Evolutionary conservation across 2,113 vertebrate species (phyloP).

Genomic region (Vanacampus margaritifer): DNA sequence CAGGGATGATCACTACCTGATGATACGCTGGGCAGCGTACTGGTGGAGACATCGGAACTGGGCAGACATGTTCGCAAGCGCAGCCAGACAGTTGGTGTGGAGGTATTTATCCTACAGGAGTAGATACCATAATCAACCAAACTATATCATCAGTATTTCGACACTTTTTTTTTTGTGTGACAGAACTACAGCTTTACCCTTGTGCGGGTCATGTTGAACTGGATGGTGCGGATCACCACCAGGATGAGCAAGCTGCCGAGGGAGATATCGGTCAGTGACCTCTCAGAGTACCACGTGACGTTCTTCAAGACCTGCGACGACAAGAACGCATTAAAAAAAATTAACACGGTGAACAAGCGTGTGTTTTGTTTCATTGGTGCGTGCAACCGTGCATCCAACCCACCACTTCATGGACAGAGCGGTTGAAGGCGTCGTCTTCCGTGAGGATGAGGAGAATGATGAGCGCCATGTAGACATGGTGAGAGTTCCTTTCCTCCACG

Average conservation of each 20-base stretch:
- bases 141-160: background rate
- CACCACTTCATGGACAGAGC: constrained; percentile 97
- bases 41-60: constrained; percentile 97
- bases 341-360: background rate
- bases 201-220: constrained; percentile 99
- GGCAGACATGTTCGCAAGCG: constrained; percentile 96
- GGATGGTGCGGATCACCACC: constrained; percentile 97
- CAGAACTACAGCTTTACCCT: constrained; percentile 73
- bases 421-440: constrained; percentile 95
- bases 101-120: constrained; percentile 92
- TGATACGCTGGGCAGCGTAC: constrained; percentile 97
- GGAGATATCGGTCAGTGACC: constrained; percentile 93
- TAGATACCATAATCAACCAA: constrained; percentile 5
- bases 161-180: background rate
- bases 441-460: constrained; percentile 97
- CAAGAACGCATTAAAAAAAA: background rate
- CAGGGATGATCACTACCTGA: constrained; percentile 73
- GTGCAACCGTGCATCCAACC: constrained; percentile 48
- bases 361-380: background rate
- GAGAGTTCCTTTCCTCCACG: constrained; percentile 94
- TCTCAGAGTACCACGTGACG: constrained; percentile 94
- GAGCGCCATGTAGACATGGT: constrained; percentile 98
- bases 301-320: constrained; percentile 84
- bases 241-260: constrained; percentile 93
- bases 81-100: constrained; percentile 95